Evolutionary conservation across 2,888 invertebrate genomes (phyloP), one percentile per base, ranked within the genome.

Genomic region (Emmelina monodactyla): DNA sequence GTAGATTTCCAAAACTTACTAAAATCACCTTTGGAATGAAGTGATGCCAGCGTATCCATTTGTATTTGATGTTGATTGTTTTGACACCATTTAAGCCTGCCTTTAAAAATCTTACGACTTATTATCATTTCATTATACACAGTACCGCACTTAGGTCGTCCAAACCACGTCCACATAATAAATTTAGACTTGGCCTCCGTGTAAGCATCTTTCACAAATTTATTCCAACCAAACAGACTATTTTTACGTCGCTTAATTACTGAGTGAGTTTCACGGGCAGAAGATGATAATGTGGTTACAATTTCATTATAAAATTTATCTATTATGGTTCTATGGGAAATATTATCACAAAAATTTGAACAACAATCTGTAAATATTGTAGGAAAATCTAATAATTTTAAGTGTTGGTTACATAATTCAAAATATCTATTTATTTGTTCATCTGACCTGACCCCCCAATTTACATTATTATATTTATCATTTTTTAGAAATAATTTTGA

Each of bases 201-300:
- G 16, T 47, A 43, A 14, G 45, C 42, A 9, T 22, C 37, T 2
- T 35, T 36, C 4, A 49, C 47, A 15, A 49, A 32, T 3, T 33
- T 38, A 28, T 47, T 49, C 48, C 48, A 50, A 0, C 47, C 44
- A 1, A 32, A 9, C n/a, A 47, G 5, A 2, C 32, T 22, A 6
- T 1, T 10, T 7, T 2, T 15, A 6, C 1, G 14, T 15, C 16
- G 6, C 9, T 6, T 31, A 5, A 4, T 15, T 5, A 10, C 6
- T 14, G 7, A 22, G 19, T 14, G 4, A 29, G 32, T 37, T 14
- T 3, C 6, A 7, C 1, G 4, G 14, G 46, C 38, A 1, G 44
- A 37, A 4, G 37, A 22, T 2, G 16, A 15, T 2, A 46, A 28
- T 4, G 37, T 32, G 11, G 22, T 7, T 0, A 46, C 37, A 14